Evolutionary conservation across 2,797 vertebrate species (phyloP), one percentile per base, ranked within the genome.

Genomic region (Telmatherina bonti): DNA sequence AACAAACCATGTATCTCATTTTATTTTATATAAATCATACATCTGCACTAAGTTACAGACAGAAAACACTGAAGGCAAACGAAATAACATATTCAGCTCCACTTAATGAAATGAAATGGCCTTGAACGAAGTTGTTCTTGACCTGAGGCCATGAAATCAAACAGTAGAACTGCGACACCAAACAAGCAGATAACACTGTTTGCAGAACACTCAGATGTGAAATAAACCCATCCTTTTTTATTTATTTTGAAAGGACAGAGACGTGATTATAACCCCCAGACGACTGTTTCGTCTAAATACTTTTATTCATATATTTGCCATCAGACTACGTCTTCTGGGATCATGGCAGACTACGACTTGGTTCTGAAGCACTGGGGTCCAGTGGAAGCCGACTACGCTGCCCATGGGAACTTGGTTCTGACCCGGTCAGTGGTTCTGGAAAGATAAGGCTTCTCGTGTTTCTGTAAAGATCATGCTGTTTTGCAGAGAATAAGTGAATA

Each of bases 301-400:
- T 81, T 67, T 30, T 47, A 13, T 66, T 68, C 4, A 30, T 9
- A 24, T 0, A 9, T 59, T n/a, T 66, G 33, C 65, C 24, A 36
- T 24, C 38, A 75, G 65, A 35, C 38, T 62, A 9, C 2, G 0
- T 35, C 45, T 58, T 18, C 45, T 67, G 58, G 90, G 89, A 90
- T 79, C 45, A 95, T 95, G 94, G 38, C 85, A 60, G 92, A 94
- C 67, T 94, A 72, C 58, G 92, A 94, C 2, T 1, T 45, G 24
- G 71, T 95, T 76, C 85, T 94, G 79, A 90, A 89, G 49, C 63
- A 30, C 72, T 95, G 93, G 94, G 82, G 73, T n/a, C 67, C 88
- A 6, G 75, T 95, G 51, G 94, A 94, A 68, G 75, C 79, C 0
- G 92, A 95, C 85, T 89, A 88, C 54, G 13, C 16, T 8, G n/a